A percentile compares a stretch with the other conserved stretches of the same genome.
Evolutionary conservation across 2,888 invertebrate species (phyloP).

Genomic region (Phaedon cochleariae): DNA sequence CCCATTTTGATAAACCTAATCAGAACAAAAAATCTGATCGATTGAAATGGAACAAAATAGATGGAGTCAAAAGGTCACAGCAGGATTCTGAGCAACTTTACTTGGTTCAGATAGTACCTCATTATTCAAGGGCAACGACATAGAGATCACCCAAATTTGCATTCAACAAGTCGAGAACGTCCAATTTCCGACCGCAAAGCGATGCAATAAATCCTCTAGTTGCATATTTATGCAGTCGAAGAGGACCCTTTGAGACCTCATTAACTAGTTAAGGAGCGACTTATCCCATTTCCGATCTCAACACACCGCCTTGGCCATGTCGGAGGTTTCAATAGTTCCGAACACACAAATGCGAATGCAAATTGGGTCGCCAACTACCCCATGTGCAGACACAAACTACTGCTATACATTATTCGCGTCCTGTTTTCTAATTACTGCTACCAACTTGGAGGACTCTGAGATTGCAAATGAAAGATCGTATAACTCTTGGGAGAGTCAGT

Average conservation of each 20-base stretch:
- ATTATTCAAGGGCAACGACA: no score
- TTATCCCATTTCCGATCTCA: conserved; percentile 55
- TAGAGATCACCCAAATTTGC: conserved; percentile 9
- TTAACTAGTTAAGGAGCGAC: conserved; percentile 56
- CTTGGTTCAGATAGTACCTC: no score
- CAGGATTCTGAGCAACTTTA: no score
- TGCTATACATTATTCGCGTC: conserved; percentile 36
- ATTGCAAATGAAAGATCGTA: conserved; percentile 10
- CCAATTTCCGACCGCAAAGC: conserved; percentile 10
- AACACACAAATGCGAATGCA: conserved; percentile 59
- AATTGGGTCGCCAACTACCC: conserved; percentile 55
- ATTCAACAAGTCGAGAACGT: conserved; percentile 22
- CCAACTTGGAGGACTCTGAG: conserved; percentile 24
- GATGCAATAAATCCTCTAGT: conserved; percentile 17
- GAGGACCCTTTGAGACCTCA: conserved; percentile 51
- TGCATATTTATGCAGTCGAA: conserved; percentile 44
- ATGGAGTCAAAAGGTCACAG: no score
- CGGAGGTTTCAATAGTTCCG: conserved; percentile 54
- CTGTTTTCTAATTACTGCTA: conserved; percentile 44
- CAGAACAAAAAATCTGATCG: no score
- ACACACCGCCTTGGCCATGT: conserved; percentile 58
- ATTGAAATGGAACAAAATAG: no score
- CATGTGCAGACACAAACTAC: conserved; percentile 42
- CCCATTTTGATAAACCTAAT: no score
- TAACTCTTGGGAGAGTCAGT: conserved; percentile 2